Evolutionary conservation across 2,113 vertebrate species (phyloP), one percentile per base, ranked within the genome.

Genomic region (Cavia porcellus): DNA sequence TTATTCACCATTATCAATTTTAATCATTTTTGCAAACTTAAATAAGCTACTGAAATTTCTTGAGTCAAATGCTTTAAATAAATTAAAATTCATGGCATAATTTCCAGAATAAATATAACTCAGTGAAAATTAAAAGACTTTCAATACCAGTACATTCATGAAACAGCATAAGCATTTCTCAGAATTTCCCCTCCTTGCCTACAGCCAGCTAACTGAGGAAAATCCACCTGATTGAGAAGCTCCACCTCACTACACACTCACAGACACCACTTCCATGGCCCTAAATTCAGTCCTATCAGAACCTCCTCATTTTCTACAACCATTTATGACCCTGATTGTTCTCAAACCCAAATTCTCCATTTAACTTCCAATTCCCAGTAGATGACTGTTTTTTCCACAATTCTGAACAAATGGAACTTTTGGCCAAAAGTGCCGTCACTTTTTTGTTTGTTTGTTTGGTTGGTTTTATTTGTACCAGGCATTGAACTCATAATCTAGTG

Each of bases 41-140:
- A 38, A 95, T 30, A 74, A 75, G 24, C 87, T n/a, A 59, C 28
- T 75, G 15, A 92, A 92, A 87, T 50, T 64, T 89, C 15, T 85
- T 86, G n/a, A 57, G 25, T 61, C n/a, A 95, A 87, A 83, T 77
- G 45, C 42, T 79, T 96, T 68, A 32, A 95, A 84, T 15, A 85
- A 79, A 93, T 55, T 28, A 38, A 82, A 77, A 42, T 52, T 28
- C 17, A 45, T 32, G 55, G 55, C 47, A 42, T 61, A 61, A 42
- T 77, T 92, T 30, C 32, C 79, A 91, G 62, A 89, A 83, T 35
- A 59, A 79, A 81, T 55, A 38, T 24, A 88, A 86, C 32, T 42
- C 20, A 82, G 42, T 84, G 62, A 80, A 64, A 70, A 89, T 20
- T 50, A 47, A 75, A 72, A 79, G n/a, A 59, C 10, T 3, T n/a